These are phyloP conservation scores for Watsonalla cultraria DNA, from an alignment of 2,888 invertebrate species.

Conservation along the genomic window DNA sequence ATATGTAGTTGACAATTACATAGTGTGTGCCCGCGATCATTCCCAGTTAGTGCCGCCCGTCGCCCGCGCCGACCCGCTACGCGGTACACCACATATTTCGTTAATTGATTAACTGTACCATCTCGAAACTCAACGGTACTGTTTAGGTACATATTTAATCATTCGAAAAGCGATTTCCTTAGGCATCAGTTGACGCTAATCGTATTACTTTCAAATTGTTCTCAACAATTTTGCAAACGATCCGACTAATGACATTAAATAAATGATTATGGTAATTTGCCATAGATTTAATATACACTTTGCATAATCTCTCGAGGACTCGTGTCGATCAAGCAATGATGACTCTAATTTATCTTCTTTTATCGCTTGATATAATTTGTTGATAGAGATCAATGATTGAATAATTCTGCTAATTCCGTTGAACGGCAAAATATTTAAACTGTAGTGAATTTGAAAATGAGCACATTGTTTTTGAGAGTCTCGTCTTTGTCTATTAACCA, in stretches of 20 bases:
- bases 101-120: slow-evolving; percentile 54
- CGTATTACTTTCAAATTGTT: slow-evolving; percentile 23
- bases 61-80: slow-evolving; percentile 23
- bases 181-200: slow-evolving; percentile 35
- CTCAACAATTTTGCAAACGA: slow-evolving; percentile 24
- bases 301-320: slow-evolving; percentile 14
- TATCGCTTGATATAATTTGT: slow-evolving; percentile 9
- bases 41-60: slow-evolving; percentile 23
- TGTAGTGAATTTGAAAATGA: too few species aligned
- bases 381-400: background rate
- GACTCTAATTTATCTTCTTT: slow-evolving; percentile 24
- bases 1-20: slow-evolving; percentile 7
- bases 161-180: slow-evolving; percentile 42
- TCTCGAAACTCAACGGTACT: slow-evolving; percentile 32
- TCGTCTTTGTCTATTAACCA: too few species aligned
- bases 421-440: too few species aligned
- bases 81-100: slow-evolving; percentile 42
- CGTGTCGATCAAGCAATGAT: background rate
- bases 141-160: slow-evolving; percentile 41
- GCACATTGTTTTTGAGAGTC: too few species aligned
- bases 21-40: slow-evolving; percentile 10
- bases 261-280: slow-evolving; percentile 19
- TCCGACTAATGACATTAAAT: slow-evolving; percentile 3
- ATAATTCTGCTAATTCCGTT: too few species aligned
- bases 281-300: too few species aligned